Conservation (phyloP, 2,113 vertebrate genomes). For the Hymenochirus boettgeri region DNA sequence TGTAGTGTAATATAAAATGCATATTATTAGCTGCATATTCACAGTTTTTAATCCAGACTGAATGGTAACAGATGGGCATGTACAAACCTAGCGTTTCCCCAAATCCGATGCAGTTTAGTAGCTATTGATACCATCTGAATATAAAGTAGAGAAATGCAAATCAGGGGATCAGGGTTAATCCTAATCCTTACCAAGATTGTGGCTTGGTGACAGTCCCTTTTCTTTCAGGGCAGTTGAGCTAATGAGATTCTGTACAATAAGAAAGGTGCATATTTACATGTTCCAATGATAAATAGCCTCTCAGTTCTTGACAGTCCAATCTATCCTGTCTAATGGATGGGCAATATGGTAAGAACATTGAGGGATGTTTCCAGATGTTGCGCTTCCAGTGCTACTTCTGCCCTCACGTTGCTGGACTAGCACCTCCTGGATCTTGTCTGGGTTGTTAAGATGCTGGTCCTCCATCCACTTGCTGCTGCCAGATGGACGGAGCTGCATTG, state of each 20-base stretch:
- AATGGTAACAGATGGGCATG: conserved; percentile 12
- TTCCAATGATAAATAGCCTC: no score
- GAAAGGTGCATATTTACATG: conserved; percentile 13
- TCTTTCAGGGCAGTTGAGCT: neutral
- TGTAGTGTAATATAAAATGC: no score
- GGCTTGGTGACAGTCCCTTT: neutral
- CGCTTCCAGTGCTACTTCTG: neutral
- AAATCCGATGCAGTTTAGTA: conserved; percentile 14
- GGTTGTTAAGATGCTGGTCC: conserved; percentile 1
- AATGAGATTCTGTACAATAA: conserved; percentile 16
- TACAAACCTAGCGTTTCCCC: neutral
- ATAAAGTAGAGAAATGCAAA: neutral
- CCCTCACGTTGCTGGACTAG: conserved; percentile 19
- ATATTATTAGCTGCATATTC: neutral
- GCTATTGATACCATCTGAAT: conserved; percentile 3
- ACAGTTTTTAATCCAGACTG: conserved; percentile 7
- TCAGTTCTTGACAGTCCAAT: conserved; percentile 9
- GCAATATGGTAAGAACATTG: neutral
- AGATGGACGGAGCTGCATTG: conserved; percentile 50
- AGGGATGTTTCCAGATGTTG: neutral
- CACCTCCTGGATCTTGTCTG: conserved; percentile 2
- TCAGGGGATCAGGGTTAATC: neutral
- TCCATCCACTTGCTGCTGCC: conserved; percentile 4
- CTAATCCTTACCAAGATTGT: neutral
- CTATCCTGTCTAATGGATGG: conserved; percentile 4